These are phyloP conservation scores for Manduca sexta DNA, from an alignment of 1,140 invertebrate genomes.

Conservation along the genomic window DNA sequence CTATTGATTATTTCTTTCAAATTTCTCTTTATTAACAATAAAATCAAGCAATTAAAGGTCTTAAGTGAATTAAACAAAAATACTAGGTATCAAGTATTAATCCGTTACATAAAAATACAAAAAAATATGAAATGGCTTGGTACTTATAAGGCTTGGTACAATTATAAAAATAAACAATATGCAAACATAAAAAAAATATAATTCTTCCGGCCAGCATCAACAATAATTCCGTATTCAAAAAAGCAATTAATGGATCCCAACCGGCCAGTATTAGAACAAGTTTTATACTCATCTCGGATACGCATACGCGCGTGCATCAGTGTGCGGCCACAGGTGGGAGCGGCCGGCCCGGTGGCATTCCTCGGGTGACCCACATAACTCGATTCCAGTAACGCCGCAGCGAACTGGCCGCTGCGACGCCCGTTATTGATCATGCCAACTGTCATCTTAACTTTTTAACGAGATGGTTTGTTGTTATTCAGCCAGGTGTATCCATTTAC, in stretches of 20 bases:
- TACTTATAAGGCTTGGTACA: too few species aligned
- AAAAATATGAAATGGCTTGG: too few species aligned
- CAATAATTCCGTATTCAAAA: not conserved
- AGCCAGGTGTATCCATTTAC: too few species aligned
- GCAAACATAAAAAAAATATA: too few species aligned
- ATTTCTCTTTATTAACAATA: not conserved
- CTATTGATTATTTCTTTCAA: too few species aligned
- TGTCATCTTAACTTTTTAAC: too few species aligned
- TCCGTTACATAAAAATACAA: too few species aligned
- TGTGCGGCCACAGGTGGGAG: slow-evolving; percentile 38
- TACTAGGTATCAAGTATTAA: not conserved
- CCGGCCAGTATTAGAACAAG: slow-evolving; percentile 11
- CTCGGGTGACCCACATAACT: slow-evolving; percentile 56
- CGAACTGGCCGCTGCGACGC: slow-evolving; percentile 11
- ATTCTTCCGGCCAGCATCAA: too few species aligned
- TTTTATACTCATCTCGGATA: slow-evolving; percentile 3
- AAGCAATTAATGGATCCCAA: not conserved
- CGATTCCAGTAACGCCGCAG: slow-evolving; percentile 21
- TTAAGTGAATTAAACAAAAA: not conserved
- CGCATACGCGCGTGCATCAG: not conserved
- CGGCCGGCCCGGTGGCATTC: slow-evolving; percentile 54
- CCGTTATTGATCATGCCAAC: too few species aligned
- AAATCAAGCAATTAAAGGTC: too few species aligned
- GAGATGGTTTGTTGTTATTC: too few species aligned
- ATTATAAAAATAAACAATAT: too few species aligned